Conservation (phyloP, 2,888 invertebrate genomes). For the Mylabris sibirica region DNA sequence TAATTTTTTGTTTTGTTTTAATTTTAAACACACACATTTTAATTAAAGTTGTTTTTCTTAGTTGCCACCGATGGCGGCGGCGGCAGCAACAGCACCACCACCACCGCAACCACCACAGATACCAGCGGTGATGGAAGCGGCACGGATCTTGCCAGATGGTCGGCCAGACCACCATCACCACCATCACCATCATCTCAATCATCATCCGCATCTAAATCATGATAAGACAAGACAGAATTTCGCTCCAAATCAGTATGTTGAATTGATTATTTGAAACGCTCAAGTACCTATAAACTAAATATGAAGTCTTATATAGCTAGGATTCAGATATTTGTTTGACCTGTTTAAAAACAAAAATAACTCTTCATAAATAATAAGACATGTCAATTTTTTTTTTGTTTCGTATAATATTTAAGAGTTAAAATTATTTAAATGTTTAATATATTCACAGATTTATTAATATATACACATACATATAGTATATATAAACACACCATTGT, state of each 20-base stretch:
- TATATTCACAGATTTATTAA: conserved; percentile 46
- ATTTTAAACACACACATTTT: too few relatives aligned
- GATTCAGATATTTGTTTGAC: conserved; percentile 16
- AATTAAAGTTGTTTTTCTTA: neutral
- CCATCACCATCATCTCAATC: neutral
- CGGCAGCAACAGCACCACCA: too few relatives aligned
- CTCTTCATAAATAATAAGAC: neutral
- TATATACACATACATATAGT: too few relatives aligned
- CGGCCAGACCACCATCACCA: conserved; percentile 44
- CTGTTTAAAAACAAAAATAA: too few relatives aligned
- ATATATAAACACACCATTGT: conserved; percentile 51
- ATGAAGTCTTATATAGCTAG: conserved; percentile 5
- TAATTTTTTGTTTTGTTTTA: too few relatives aligned
- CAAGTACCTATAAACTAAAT: conserved; percentile 16
- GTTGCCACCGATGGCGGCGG: conserved; percentile 51
- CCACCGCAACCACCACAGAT: too few relatives aligned
- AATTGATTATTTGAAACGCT: conserved; percentile 53
- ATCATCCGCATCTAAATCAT: conserved; percentile 38
- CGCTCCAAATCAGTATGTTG: conserved; percentile 57
- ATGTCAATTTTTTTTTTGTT: conserved; percentile 29
- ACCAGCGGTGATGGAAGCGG: conserved; percentile 53
- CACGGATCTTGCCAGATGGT: conserved; percentile 52
- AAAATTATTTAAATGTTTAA: conserved; percentile 43
- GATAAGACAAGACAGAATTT: conserved; percentile 54
- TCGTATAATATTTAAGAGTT: conserved; percentile 37